Evolutionary conservation across 2,797 vertebrate species (phyloP), one percentile per base, ranked within the genome.

Genomic region (Onychomys arenicola): DNA sequence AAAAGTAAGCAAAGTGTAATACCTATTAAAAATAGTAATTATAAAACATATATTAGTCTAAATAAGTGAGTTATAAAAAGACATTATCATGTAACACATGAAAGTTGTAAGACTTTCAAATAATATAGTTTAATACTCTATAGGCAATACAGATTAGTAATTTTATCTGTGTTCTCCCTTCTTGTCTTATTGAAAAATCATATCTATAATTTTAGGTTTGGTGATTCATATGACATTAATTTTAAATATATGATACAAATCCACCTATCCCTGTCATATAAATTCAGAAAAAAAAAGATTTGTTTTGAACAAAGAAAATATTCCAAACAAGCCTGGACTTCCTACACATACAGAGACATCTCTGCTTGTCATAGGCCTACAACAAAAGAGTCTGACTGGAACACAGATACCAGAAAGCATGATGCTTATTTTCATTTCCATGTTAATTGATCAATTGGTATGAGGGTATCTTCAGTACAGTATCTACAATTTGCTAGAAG

Each of bases 101-200:
- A 95, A 91, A 92, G 2, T 34, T 96, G 32, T 65, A 69, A 95
- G 80, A 63, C n/a, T 86, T 86, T 89, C 43, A 96, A 87, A 81
- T 40, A 94, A 90, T 40, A 32, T 0, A 88, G 27, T 61, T 85
- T 82, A 61, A 49, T 29, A 78, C 80, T 75, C 52, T 81, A 32
- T 16, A 71, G 23, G 16, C 6, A 93, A 34, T 32, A 85, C 2
- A 63, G 3, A 69, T 32, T 61, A 25, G 17, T 29, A 78, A 89
- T 63, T 40, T 37, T 97, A 13, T 23, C 43, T 77, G 17, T 69
- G 67, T 65, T 37, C 16, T 88, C 6, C 0, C 63, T 8, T 82
- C 75, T 76, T 61, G 25, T 81, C 43, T 90, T 6, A 52, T 6
- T 93, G 43, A 75, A 92, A 92, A 94, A 75, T 90, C 16, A 86